Base-by-base conservation (phyloP, 2,888 invertebrate genomes). In the Lochmaea capreae region DNA sequence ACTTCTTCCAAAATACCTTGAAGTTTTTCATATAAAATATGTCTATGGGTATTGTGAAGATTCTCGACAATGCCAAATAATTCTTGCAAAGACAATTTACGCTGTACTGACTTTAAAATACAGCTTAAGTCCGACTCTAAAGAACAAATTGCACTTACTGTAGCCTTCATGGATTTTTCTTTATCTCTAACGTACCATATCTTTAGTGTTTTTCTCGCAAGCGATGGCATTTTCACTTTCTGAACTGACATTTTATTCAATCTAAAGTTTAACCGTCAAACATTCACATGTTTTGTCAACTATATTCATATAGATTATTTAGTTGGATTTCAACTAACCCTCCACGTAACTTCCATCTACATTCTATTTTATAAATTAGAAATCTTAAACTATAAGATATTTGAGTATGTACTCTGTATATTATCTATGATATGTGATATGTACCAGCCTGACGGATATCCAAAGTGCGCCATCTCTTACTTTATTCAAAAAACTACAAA, bases 21-120 rank as follows among this genome's bases (percentile, higher is more conserved):
- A 68, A 98, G 89, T 88, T 95, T 95, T 73, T 93, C 91, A 87
- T 97, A 97, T 12, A 97, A 73, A 59, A 57, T 65, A 54, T 70
- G 76, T 72, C 76, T 74, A 66, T 78, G 77, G 33, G 73, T 75
- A 46, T 76, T 75, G 67, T 94, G 95, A 93, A 98, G 94, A 89
- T 97, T 97, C 87, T 98, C 97, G 46, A 98, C 98, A 43, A 95
- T 95, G 87, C 96, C 94, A 87, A 97, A 97, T 61, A 97, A 89
- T 86, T 97, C 97, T 88, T 98, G 97, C 74, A 97, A 89, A 5
- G 96, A 76, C 22, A 75, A 52, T 39, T 74, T 65, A 42, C 65
- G 69, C 14, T 73, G 61, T 46, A 72, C 65, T 18, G 76, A 78
- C 18, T 73, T 74, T 43, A 78, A 71, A 63, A 78, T 77, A 16